Conservation (phyloP, 2,888 invertebrate genomes). For the Elmis aenea region DNA sequence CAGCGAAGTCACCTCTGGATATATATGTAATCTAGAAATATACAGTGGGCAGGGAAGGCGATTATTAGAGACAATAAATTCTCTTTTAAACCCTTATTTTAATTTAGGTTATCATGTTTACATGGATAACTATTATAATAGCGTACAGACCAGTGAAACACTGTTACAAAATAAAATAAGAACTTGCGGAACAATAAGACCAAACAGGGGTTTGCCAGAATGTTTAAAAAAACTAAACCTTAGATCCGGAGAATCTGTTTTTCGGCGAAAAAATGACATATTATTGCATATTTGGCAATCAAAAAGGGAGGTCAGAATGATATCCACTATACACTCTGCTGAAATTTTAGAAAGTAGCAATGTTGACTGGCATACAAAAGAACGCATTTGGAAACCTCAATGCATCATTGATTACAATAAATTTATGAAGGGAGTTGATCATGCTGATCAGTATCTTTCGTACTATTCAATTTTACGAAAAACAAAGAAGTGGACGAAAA, state of each 20-base stretch:
- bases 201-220: no score
- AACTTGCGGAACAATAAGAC: no score
- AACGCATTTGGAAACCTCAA: conserved; percentile 17
- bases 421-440: conserved; percentile 22
- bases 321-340: conserved; percentile 21
- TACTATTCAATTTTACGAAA: conserved; percentile 17
- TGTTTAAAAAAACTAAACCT: conserved; percentile 9
- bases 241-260: conserved; percentile 15
- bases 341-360: conserved; percentile 13
- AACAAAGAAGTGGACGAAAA: no score
- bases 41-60: no score
- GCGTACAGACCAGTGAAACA: no score
- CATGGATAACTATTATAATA: no score
- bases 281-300: conserved; percentile 18
- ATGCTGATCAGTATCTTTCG: conserved; percentile 21
- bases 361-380: conserved; percentile 7
- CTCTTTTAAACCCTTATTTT: no score
- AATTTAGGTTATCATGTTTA: no score
- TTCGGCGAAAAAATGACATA: conserved; percentile 15
- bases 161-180: no score
- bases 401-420: conserved; percentile 22
- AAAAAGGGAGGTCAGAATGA: conserved; percentile 19
- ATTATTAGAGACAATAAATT: no score
- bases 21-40: conserved; percentile 1
- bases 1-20: neutral